A percentile compares a stretch with the other conserved stretches of the same genome.
phyloP scores from a whole-genome alignment of 1,140 invertebrate species.

The Saccostrea cuccullata region DNA sequence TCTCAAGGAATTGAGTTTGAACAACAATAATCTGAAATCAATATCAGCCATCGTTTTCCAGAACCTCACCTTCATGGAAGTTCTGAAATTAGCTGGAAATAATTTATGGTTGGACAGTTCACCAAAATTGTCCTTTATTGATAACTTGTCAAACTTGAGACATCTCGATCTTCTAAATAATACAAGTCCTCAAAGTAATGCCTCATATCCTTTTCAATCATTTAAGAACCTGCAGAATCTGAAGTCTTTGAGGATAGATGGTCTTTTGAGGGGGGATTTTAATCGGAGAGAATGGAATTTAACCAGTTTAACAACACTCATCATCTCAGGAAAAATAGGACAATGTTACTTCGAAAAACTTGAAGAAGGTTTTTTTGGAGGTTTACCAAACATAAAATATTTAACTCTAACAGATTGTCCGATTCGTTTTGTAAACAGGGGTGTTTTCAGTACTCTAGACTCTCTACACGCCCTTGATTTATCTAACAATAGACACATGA shows the following conservation, averaged over 20 bases:
- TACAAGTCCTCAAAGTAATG: not conserved
- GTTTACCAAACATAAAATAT: not conserved
- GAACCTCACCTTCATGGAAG: not conserved
- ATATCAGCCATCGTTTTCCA: not conserved
- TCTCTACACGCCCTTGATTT: conserved; percentile 2
- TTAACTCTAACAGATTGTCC: not conserved
- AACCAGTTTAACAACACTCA: not conserved
- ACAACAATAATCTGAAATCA: not conserved
- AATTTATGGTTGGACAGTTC: not conserved
- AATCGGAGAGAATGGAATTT: not conserved
- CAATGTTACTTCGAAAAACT: not conserved
- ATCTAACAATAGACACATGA: conserved; percentile 13
- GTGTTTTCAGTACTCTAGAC: not conserved
- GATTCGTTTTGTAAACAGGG: not conserved
- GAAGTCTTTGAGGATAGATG: not conserved
- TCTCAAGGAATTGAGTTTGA: not conserved
- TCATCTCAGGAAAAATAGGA: not conserved
- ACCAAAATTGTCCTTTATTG: not conserved
- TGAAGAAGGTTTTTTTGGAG: not conserved
- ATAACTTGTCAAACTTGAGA: not conserved
- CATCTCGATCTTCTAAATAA: not conserved
- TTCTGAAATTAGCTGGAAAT: not conserved
- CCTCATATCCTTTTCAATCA: not conserved
- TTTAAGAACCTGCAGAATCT: not conserved
- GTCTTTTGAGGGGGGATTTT: not conserved